Evolutionary conservation across 2,113 vertebrate species (phyloP), one percentile per base, ranked within the genome.

Genomic region (Xiphias gladius): DNA sequence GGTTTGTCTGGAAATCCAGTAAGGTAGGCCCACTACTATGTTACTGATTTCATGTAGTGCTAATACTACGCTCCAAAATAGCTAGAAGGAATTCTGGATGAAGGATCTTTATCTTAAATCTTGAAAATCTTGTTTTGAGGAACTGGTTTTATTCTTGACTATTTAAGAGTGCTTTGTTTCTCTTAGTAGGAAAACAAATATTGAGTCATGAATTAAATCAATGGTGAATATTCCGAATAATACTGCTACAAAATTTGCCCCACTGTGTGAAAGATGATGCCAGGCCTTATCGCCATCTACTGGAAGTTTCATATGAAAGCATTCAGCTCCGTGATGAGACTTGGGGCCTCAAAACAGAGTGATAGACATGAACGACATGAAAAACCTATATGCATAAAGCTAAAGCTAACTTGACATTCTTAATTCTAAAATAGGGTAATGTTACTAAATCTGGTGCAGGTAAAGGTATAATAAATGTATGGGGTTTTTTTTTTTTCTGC

Each of bases 261-360:
- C 37, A 32, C 2, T 24, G 22, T 73, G 37, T 48, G 55, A 1
- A 1, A 12, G 32, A 79, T 62, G 35, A 7, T 54, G 54, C 2
- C 5, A 10, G 0, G 39, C 77, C 75, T 43, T 65, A 55, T 12
- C 37, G 71, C 75, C 88, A 68, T 55, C 88, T 85, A 16, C 13
- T 86, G 84, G 84, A n/a, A 0, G 10, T 8, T 64, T 78, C 5
- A 9, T 37, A 26, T 35, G 26, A 63, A 20, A 22, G n/a, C 26
- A 46, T 52, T 17, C 10, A 65, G 52, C 20, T 65, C 19, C 30
- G 58, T 39, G 62, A 28, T 10, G 2, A 61, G 39, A 52, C 30
- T 4, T 24, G 22, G 24, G 22, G 9, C 24, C 10, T 14, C 35
- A 30, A 39, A n/a, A n/a, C n/a, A n/a, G n/a, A 35, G 35, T 35